Conservation (phyloP, 1,140 invertebrate genomes). For the Goniozus legneri region DNA sequence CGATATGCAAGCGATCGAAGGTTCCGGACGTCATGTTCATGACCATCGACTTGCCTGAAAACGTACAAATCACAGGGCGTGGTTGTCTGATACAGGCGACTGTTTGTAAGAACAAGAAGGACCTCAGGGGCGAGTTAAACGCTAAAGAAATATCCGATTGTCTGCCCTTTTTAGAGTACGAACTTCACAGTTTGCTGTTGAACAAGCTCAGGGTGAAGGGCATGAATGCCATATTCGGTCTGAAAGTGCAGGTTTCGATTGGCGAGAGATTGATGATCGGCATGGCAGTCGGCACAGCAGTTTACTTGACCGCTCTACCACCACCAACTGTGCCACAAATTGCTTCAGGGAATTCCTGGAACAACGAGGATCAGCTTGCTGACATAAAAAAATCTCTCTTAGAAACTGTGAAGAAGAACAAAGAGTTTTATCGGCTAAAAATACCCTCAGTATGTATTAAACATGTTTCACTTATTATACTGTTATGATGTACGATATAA, state of each 20-base stretch:
- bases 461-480: conserved; percentile 9
- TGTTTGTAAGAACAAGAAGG: conserved; percentile 75
- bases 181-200: conserved; percentile 85
- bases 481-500: not conserved
- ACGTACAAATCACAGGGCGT: conserved; percentile 67
- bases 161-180: conserved; percentile 93
- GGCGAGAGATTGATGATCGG: conserved; percentile 85
- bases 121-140: conserved; percentile 78
- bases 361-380: conserved; percentile 61
- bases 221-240: conserved; percentile 88
- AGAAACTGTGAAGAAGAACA: conserved; percentile 67
- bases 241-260: conserved; percentile 80
- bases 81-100: conserved; percentile 76
- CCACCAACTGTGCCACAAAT: conserved; percentile 66
- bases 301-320: conserved; percentile 73
- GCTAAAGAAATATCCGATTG: conserved; percentile 92
- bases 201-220: conserved; percentile 90
- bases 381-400: conserved; percentile 65
- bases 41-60: conserved; percentile 80
- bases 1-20: conserved; percentile 64
- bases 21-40: conserved; percentile 90
- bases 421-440: conserved; percentile 67
- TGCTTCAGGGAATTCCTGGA: conserved; percentile 62
- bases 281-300: conserved; percentile 83
- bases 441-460: conserved; percentile 36